These are phyloP conservation scores for Ylistrum balloti DNA, from an alignment of 1,140 invertebrate genomes.

Conservation along the genomic window DNA sequence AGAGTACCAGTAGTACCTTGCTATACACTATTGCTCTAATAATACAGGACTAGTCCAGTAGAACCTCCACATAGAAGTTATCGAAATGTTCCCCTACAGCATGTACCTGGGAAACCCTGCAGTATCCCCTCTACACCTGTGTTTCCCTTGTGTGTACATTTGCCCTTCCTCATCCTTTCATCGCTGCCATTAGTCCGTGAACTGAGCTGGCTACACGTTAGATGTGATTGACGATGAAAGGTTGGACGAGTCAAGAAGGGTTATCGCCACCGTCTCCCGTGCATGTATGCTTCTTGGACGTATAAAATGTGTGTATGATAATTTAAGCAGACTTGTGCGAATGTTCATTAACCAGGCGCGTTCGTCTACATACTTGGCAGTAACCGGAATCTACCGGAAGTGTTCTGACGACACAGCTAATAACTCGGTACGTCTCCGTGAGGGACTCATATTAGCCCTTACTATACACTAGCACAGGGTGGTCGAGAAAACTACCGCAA, in stretches of 20 bases:
- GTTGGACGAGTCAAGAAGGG: neutral
- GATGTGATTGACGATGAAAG: conserved; percentile 33
- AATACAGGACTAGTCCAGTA: too few species aligned
- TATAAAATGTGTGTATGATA: neutral
- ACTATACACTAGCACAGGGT: neutral
- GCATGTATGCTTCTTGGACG: neutral
- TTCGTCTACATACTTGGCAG: conserved; percentile 18
- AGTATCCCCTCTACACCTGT: too few species aligned
- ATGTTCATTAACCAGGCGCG: neutral
- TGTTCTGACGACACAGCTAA: neutral
- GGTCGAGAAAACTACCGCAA: neutral
- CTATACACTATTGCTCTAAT: too few species aligned
- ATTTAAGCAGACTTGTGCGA: neutral
- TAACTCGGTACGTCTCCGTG: neutral
- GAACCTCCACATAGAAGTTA: too few species aligned
- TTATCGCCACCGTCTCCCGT: neutral
- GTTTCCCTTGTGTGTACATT: too few species aligned
- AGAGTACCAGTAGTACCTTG: too few species aligned
- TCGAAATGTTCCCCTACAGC: too few species aligned
- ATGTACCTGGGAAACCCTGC: too few species aligned
- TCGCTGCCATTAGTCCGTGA: neutral
- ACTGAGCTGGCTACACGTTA: neutral
- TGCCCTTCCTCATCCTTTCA: neutral
- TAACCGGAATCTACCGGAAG: neutral
- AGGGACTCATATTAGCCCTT: neutral